Base-by-base conservation (phyloP, 2,888 invertebrate species). In the Epinotia bilunana region DNA sequence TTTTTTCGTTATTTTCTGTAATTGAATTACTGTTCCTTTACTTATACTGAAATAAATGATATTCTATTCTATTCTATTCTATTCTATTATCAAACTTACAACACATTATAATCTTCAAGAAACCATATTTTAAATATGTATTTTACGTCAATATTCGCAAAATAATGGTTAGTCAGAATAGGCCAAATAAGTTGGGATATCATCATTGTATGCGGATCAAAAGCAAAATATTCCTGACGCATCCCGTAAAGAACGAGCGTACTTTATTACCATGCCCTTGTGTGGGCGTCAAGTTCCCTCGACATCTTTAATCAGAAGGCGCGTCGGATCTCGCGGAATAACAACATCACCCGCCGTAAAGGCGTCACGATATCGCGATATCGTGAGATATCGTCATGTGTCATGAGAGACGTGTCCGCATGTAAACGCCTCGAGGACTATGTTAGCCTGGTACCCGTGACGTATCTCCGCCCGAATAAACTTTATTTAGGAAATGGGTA, bases 361-460 rank as follows among this genome's bases (percentile, higher is more conserved):
- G 39, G 33, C 53, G 53, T 13, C 53, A 63, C 71, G 53, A 20
- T 55, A 63, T n/a, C n/a, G n/a, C n/a, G n/a, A n/a, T n/a, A n/a
- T n/a, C n/a, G n/a, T n/a, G n/a, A n/a, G n/a, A n/a, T n/a, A n/a
- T 49, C 55, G 62, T 43, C 71, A 43, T 63, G 12, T 20, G 71
- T 72, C 63, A 72, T 39, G 39, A 55, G 62, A 28, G 23, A 70
- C 69, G 60, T 70, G 69, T 20, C 46, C 3, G 23, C 68, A 46
- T 46, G 58, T 60, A 68, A 70, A 33, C 33, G 60, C 60, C 57
- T 39, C 46, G 55, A 46, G 49, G 23, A 5, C 60, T 70, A 61
- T 70, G 69, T 61, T 61, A 18, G 39, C 60, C 58, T 69, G 58
- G 60, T 70, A 72, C 12, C 9, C 39, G 7, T 9, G 7, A 39